Percentiles rank a stretch among this genome's conserved stretches.
Conservation (phyloP, 2,113 vertebrate genomes). For the Azemiops feae region DNA sequence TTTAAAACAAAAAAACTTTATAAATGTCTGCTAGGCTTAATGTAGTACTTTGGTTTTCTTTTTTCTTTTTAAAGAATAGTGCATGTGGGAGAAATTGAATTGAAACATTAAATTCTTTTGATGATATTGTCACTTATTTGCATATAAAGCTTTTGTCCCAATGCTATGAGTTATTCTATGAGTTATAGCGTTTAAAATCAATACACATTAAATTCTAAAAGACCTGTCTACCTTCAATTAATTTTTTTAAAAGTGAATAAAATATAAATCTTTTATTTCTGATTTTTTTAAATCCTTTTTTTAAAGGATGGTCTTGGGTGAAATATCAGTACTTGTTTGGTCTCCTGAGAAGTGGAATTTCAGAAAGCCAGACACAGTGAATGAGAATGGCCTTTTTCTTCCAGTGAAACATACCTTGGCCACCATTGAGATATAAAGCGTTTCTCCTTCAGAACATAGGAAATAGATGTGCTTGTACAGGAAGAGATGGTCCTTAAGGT, state of each 20-base stretch:
- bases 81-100: too few species aligned
- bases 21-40: neutral
- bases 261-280: neutral
- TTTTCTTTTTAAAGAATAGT: neutral
- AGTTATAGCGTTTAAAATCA: neutral
- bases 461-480: neutral
- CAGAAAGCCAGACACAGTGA: neutral
- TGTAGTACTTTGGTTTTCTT: neutral
- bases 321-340: neutral
- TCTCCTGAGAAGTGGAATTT: neutral
- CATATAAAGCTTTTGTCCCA: too few species aligned
- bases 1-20: neutral
- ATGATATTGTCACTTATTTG: too few species aligned
- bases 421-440: neutral
- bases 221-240: neutral
- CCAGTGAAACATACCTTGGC: neutral
- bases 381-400: neutral
- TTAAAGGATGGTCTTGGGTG: neutral
- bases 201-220: neutral
- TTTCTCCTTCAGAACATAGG: neutral
- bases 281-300: neutral
- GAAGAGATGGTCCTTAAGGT: neutral
- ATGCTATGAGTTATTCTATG: neutral
- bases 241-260: neutral
- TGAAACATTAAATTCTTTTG: too few species aligned